Conservation (phyloP, 1,140 invertebrate genomes). For the Cydia amplana region DNA sequence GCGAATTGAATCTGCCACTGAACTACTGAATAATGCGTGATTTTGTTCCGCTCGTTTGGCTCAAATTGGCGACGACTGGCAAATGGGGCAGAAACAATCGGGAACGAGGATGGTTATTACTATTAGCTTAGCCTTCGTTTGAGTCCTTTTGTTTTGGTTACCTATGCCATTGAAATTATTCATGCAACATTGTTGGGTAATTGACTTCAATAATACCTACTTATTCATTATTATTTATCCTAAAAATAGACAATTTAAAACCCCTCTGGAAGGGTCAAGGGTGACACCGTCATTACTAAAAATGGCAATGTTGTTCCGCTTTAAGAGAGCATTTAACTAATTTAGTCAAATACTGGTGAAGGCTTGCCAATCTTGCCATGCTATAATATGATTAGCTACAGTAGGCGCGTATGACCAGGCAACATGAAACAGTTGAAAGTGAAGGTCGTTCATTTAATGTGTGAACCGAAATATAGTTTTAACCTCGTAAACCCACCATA, state of each 20-base stretch:
- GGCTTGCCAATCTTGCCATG: not conserved
- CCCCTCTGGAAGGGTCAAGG: no score
- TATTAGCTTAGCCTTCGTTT: not conserved
- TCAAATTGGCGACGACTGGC: conserved; percentile 14
- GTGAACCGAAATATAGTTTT: no score
- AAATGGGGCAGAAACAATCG: conserved; percentile 26
- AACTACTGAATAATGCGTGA: conserved; percentile 29
- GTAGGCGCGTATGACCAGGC: not conserved
- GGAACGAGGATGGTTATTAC: conserved; percentile 8
- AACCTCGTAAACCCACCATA: no score
- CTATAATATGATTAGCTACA: not conserved
- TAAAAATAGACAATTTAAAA: no score
- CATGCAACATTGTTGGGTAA: not conserved
- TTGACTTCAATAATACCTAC: no score
- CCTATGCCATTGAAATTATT: not conserved
- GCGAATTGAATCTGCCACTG: conserved; percentile 28
- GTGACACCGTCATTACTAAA: no score
- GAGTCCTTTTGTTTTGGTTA: not conserved
- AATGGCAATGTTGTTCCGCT: not conserved
- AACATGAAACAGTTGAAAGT: not conserved
- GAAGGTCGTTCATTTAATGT: not conserved
- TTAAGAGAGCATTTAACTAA: not conserved
- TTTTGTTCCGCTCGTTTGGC: conserved; percentile 26
- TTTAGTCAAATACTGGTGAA: not conserved
- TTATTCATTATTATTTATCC: no score